phyloP scores from a whole-genome alignment of 2,797 vertebrate species.

The Sebastiscus albofasciatus region DNA sequence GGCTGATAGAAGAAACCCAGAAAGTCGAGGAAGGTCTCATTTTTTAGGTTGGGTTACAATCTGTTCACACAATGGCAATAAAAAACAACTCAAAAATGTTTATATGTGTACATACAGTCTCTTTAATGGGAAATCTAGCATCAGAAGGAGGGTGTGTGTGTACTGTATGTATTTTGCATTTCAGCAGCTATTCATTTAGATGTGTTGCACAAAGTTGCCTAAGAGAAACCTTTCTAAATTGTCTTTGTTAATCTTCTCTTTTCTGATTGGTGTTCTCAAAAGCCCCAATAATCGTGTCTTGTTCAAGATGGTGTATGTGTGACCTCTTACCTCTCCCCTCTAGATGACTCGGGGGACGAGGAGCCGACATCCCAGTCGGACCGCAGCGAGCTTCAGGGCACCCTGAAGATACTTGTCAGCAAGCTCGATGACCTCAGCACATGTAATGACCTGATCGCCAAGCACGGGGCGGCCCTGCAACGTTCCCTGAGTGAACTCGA shows the following conservation, averaged over 20 bases:
- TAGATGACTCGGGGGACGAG: conserved; percentile 98
- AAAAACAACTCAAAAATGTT: no score
- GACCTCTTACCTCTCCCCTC: conserved; percentile 35
- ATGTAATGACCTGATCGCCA: conserved; percentile 95
- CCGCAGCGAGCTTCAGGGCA: conserved; percentile 91
- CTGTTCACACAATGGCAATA: no score
- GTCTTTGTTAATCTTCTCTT: not conserved
- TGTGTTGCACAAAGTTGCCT: not conserved
- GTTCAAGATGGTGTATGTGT: not conserved
- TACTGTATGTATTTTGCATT: not conserved
- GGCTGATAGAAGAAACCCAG: no score
- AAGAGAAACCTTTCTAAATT: not conserved
- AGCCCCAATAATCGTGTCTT: not conserved
- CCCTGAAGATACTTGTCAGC: conserved; percentile 90
- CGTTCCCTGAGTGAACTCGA: conserved; percentile 96
- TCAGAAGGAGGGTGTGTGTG: not conserved
- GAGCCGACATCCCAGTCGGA: conserved; percentile 91
- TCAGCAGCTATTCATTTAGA: not conserved
- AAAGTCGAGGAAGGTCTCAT: no score
- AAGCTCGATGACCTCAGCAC: conserved; percentile 96
- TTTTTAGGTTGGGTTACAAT: no score
- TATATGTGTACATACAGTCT: no score
- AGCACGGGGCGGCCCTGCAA: conserved; percentile 96
- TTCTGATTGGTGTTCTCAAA: not conserved
- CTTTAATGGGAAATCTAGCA: not conserved